These are phyloP conservation scores for Schizothorax lantsangensis DNA, from an alignment of 2,797 vertebrate genomes.

Conservation along the genomic window DNA sequence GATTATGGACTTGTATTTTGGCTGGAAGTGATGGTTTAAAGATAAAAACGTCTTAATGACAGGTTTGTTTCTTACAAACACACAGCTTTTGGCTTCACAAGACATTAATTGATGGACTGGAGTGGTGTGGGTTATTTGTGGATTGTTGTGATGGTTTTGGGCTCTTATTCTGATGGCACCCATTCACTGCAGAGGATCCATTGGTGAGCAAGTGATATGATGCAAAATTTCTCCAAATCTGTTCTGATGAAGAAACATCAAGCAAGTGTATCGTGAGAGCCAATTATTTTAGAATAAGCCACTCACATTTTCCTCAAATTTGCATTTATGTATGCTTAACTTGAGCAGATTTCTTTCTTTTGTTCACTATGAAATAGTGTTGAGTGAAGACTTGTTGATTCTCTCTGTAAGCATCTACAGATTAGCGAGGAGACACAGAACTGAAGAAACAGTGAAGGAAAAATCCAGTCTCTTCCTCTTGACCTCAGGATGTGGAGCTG, in stretches of 20 bases:
- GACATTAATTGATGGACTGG: not conserved
- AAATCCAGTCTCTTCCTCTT: slow-evolving; percentile 45
- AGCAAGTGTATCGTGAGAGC: not conserved
- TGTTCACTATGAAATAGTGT: not conserved
- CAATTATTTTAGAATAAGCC: not conserved
- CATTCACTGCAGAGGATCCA: not conserved
- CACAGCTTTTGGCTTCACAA: too few relatives aligned
- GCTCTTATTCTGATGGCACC: not conserved
- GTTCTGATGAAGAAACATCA: not conserved
- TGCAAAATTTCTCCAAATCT: not conserved
- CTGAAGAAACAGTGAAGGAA: not conserved
- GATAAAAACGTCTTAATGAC: too few relatives aligned
- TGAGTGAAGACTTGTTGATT: too few relatives aligned
- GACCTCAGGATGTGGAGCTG: slow-evolving; percentile 67
- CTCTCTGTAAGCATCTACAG: not conserved
- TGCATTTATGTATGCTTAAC: not conserved
- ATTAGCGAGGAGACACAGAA: slow-evolving; percentile 41
- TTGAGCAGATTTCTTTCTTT: not conserved
- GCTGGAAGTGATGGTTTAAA: not conserved
- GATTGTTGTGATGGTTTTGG: not conserved
- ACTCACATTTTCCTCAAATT: not conserved
- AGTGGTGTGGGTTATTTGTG: not conserved
- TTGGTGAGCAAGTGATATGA: not conserved
- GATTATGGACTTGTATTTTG: not conserved
- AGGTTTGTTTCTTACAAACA: too few relatives aligned